Evolutionary conservation across 2,113 vertebrate genomes (phyloP).

Genomic region (Eurystomus gularis): DNA sequence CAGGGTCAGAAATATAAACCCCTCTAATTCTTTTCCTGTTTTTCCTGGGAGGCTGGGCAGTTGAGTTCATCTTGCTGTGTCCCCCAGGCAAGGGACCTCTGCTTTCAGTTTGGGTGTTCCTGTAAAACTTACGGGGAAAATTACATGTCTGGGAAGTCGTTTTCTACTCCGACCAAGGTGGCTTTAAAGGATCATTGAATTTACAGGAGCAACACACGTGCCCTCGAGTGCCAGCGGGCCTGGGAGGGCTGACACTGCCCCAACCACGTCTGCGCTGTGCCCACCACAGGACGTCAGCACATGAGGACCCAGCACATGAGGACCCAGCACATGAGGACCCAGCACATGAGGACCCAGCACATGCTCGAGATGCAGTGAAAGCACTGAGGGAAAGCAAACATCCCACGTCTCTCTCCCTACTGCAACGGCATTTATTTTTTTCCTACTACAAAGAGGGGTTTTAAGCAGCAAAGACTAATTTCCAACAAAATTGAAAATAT

Average conservation of each 20-base stretch:
- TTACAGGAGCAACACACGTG: not conserved
- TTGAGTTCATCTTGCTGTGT: not conserved
- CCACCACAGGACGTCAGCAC: not conserved
- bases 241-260: not conserved
- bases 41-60: not conserved
- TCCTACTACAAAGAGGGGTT: not conserved
- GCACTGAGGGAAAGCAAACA: not conserved
- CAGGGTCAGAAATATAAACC: not conserved
- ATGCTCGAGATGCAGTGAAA: not conserved
- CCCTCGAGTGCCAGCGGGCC: not conserved
- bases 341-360: not conserved
- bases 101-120: not conserved
- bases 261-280: not conserved
- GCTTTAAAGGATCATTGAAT: not conserved
- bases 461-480: not conserved
- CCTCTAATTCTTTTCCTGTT: conserved; percentile 22
- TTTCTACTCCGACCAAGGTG: not conserved
- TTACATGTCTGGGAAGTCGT: not conserved
- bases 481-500: not conserved
- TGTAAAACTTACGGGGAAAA: not conserved
- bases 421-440: not conserved
- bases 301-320: not conserved
- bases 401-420: not conserved
- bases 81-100: not conserved
- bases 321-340: too few relatives aligned